Percentiles rank a stretch among this genome's conserved stretches.
Evolutionary conservation across 2,113 vertebrate species (phyloP).

Genomic region (Cyanoliseus patagonus): DNA sequence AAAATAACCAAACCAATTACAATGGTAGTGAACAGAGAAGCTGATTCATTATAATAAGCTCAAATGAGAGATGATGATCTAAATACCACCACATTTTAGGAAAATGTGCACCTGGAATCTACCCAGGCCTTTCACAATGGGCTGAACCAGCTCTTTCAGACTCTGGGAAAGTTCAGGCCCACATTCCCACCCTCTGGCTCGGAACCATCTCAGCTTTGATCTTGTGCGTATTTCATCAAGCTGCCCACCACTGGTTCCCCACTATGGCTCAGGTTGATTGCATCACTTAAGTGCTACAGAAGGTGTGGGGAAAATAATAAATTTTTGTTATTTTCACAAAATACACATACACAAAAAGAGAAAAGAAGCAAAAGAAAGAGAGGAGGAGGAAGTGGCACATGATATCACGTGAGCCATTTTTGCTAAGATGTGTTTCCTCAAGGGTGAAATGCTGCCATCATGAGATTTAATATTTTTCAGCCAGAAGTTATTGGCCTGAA

Average conservation of each 20-base stretch:
- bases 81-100: slow-evolving; percentile 53
- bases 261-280: not conserved
- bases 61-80: slow-evolving; percentile 50
- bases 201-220: slow-evolving; percentile 55
- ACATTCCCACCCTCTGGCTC: slow-evolving; percentile 26
- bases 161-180: slow-evolving; percentile 56
- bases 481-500: not conserved
- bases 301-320: not conserved
- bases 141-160: slow-evolving; percentile 40
- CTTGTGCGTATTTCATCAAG: slow-evolving; percentile 19
- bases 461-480: not conserved
- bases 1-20: not conserved
- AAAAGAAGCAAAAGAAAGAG: not conserved
- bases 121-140: slow-evolving; percentile 35
- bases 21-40: slow-evolving; percentile 2
- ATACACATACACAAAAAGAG: not conserved
- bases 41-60: slow-evolving; percentile 30
- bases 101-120: slow-evolving; percentile 49
- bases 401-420: not conserved
- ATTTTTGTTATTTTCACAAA: not conserved
- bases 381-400: not conserved
- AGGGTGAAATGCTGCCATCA: not conserved
- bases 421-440: not conserved
- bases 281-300: not conserved
- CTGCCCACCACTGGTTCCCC: not conserved